Conservation (phyloP, 2,113 vertebrate genomes). For the Alaudala cheleensis region DNA sequence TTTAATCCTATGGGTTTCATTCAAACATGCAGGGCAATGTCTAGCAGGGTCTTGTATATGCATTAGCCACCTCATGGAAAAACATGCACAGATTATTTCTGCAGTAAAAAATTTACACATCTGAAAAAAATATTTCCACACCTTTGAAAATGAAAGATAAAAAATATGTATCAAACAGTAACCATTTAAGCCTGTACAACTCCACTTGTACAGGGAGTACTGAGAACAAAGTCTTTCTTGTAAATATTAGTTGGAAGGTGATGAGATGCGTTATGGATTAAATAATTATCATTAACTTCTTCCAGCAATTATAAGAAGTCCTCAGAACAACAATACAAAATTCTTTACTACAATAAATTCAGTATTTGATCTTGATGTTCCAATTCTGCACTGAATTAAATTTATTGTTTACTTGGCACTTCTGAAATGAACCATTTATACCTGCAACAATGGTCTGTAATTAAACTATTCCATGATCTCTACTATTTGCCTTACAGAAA, state of each 20-base stretch:
- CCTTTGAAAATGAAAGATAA: background rate
- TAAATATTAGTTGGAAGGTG: background rate
- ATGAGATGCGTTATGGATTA: background rate
- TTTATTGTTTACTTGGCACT: background rate
- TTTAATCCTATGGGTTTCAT: background rate
- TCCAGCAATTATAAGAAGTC: background rate
- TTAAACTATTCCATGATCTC: constrained; percentile 28
- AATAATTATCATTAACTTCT: background rate
- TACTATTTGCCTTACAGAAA: background rate
- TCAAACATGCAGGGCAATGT: background rate
- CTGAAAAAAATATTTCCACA: background rate
- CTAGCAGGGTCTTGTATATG: background rate
- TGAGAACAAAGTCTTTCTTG: background rate
- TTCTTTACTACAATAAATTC: background rate
- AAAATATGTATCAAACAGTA: background rate
- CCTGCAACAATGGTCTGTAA: background rate
- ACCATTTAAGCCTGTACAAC: background rate
- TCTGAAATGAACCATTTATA: background rate
- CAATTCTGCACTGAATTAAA: background rate
- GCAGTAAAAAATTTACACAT: background rate
- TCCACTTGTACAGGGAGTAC: background rate
- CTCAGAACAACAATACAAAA: background rate
- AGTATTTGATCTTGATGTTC: background rate
- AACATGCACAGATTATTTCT: background rate
- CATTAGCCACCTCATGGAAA: background rate